These are phyloP conservation scores for Myotis davidii DNA, from an alignment of 2,113 vertebrate genomes.

Conservation along the genomic window DNA sequence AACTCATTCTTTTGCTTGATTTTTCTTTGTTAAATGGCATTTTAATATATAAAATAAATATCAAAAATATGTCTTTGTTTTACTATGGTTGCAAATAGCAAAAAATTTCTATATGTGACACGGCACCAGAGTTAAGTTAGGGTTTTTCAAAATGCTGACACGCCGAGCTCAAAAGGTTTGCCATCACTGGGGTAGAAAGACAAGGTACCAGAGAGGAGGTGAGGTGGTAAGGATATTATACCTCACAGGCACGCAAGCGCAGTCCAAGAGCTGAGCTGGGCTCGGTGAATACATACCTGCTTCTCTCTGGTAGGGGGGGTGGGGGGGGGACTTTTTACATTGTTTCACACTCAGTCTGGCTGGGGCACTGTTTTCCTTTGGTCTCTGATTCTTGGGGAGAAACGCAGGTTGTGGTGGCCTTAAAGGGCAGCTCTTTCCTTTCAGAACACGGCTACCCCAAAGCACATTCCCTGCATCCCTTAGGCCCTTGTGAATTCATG, in stretches of 20 bases:
- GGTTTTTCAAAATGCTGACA: too few species aligned
- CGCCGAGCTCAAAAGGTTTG: too few species aligned
- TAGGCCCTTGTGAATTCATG: accelerated
- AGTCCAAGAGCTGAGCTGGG: background rate
- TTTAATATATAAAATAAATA: too few species aligned
- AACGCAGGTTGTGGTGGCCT: background rate
- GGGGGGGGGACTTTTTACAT: background rate
- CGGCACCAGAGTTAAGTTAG: too few species aligned
- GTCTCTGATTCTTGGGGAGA: background rate
- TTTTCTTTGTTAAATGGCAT: too few species aligned
- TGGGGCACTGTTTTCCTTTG: background rate
- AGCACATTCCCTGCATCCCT: background rate
- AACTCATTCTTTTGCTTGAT: too few species aligned
- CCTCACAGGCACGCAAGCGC: background rate
- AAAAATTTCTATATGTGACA: too few species aligned
- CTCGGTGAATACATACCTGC: background rate
- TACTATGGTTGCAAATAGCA: too few species aligned
- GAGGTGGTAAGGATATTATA: background rate
- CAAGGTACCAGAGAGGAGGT: background rate
- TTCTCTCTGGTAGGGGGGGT: background rate
- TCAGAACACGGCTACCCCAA: background rate
- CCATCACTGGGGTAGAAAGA: background rate
- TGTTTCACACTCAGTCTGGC: background rate
- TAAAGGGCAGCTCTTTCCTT: background rate
- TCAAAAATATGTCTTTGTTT: too few species aligned